A percentile compares a stretch with the other conserved stretches of the same genome.
These are phyloP conservation scores for Hypomecis punctinalis DNA, from an alignment of 2,888 invertebrate species.

Conservation along the genomic window DNA sequence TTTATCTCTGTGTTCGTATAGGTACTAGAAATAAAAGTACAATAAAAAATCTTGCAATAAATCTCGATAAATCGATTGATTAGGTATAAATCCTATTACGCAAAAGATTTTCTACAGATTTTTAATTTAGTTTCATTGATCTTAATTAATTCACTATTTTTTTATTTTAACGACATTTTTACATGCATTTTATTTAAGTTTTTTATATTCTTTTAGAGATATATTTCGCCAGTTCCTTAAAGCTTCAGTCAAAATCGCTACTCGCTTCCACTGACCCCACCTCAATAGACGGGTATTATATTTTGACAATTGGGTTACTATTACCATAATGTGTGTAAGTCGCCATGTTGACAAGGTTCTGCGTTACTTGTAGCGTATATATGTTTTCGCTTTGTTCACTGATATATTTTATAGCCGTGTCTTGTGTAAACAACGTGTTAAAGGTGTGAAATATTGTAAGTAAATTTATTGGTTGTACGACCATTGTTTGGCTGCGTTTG, in stretches of 20 bases:
- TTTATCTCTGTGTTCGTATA: too few relatives aligned
- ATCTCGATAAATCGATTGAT: too few relatives aligned
- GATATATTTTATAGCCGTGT: constrained; percentile 79
- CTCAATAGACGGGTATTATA: constrained; percentile 61
- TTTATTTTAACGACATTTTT: too few relatives aligned
- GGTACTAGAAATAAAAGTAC: too few relatives aligned
- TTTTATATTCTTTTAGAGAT: too few relatives aligned
- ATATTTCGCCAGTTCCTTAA: too few relatives aligned
- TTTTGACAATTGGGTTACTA: constrained; percentile 78
- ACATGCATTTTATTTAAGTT: too few relatives aligned
- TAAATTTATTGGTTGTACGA: constrained; percentile 76
- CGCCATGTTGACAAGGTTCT: constrained; percentile 68
- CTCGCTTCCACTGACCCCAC: constrained; percentile 39
- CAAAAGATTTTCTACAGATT: neutral
- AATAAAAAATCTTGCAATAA: too few relatives aligned
- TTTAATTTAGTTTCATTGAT: neutral
- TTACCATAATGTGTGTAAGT: constrained; percentile 71
- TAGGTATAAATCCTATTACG: too few relatives aligned
- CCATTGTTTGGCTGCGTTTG: constrained; percentile 67
- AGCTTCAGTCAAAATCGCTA: constrained; percentile 49
- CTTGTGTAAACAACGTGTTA: constrained; percentile 80
- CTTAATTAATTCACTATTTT: too few relatives aligned
- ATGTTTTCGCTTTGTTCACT: constrained; percentile 78
- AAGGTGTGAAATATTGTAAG: constrained; percentile 81
- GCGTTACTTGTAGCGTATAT: constrained; percentile 65